phyloP scores from a whole-genome alignment of 2,113 vertebrate genomes.

The Tringa solitaria region DNA sequence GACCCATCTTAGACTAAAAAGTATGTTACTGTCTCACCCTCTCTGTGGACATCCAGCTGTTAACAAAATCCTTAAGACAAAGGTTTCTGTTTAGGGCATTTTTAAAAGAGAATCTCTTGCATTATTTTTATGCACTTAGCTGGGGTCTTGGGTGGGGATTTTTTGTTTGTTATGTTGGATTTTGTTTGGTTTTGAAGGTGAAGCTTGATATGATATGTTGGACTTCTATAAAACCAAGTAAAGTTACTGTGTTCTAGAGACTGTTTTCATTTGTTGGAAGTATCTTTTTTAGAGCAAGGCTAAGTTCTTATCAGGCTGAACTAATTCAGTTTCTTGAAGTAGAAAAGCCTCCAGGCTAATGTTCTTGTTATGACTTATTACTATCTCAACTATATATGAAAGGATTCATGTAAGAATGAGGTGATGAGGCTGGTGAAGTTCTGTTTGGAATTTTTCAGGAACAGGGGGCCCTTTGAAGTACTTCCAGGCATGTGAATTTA shows the following conservation, averaged over 20 bases:
- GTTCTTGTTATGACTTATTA: not conserved
- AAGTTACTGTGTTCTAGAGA: not conserved
- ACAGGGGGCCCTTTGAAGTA: not conserved
- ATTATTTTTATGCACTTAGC: not conserved
- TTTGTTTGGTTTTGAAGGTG: not conserved
- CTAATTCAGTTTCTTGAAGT: not conserved
- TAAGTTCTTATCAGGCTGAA: not conserved
- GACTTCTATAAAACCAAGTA: not conserved
- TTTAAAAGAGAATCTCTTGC: not conserved
- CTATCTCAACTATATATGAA: not conserved
- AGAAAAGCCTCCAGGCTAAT: not conserved
- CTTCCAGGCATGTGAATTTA: not conserved
- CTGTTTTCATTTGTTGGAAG: not conserved
- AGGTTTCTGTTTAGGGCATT: not conserved
- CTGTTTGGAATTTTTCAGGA: not conserved
- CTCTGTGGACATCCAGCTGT: not conserved
- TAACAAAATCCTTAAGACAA: not conserved
- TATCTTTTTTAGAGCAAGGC: not conserved
- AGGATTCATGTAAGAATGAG: not conserved
- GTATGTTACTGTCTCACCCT: accelerated
- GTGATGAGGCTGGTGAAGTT: not conserved
- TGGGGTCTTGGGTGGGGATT: not conserved
- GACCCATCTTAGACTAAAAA: not conserved
- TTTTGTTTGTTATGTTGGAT: not conserved
- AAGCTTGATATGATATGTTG: not conserved